These are phyloP conservation scores for Oceanodroma leucorhoa DNA, from an alignment of 2,797 vertebrate species.

Conservation along the genomic window DNA sequence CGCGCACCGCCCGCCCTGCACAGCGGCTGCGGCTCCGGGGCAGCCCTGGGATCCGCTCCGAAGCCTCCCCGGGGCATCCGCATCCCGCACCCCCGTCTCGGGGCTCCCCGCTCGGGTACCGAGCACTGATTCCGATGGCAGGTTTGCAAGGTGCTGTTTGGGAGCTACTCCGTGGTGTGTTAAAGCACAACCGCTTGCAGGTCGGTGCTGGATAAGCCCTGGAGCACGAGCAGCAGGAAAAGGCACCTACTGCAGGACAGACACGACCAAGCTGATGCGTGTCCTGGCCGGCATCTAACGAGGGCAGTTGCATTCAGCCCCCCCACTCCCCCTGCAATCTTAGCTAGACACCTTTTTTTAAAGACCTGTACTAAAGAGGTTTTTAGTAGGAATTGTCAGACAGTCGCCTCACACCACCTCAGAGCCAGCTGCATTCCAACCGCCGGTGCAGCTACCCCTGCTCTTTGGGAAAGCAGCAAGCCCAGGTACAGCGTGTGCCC, in stretches of 20 bases:
- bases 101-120: background rate
- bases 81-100: too few species aligned
- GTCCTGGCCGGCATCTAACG: background rate
- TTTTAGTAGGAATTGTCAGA: background rate
- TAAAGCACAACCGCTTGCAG: background rate
- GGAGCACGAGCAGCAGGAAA: background rate
- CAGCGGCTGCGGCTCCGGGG: background rate
- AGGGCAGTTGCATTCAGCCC: too few species aligned
- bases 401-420: background rate
- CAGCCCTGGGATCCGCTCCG: background rate
- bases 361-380: background rate
- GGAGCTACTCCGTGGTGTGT: background rate
- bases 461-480: background rate
- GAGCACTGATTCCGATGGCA: too few species aligned
- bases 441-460: background rate
- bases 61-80: background rate
- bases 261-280: rapidly evolving
- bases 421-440: background rate
- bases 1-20: background rate
- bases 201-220: background rate
- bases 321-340: background rate
- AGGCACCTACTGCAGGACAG: background rate
- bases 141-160: background rate
- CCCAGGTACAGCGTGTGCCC: rapidly evolving
- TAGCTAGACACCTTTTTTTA: background rate